Evolutionary conservation across 2,113 vertebrate species (phyloP), one percentile per base, ranked within the genome.

Genomic region (Pelobates fuscus): DNA sequence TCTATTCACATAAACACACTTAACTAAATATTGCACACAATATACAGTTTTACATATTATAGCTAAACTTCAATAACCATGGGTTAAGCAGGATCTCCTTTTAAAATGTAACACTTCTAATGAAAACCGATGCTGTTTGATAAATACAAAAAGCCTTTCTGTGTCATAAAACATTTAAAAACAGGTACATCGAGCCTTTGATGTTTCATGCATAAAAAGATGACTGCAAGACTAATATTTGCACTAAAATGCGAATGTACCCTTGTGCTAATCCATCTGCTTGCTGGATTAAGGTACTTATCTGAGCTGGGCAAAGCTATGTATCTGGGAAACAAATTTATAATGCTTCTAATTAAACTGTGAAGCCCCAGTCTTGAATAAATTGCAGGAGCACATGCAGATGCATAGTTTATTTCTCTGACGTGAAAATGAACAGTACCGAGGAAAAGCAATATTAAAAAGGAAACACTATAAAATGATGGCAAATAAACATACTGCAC

Each of bases 141-240:
- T 0, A 78, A 79, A 77, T 69, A 61, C 29, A 6, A 79, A 24
- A 15, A 17, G 10, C 24, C 21, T 58, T 11, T 70, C 61, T 65
- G 52, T 68, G 25, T 75, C 44, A 78, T 71, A 29, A 75, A 79
- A 61, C 23, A 57, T 62, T 76, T 72, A 74, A 20, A 58, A 67
- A 69, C 70, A 68, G 23, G 62, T 76, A 77, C 77, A 77, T 27
- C 1, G 67, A 57, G 43, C 37, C 70, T 83, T 76, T 77, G 75
- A 73, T 67, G 81, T 70, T 66, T 55, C 17, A 18, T 54, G 78
- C 29, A 68, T 18, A 75, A 41, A 69, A n/a, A n/a, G n/a, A 74
- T 80, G 78, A 78, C 15, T 72, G 67, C 46, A 64, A 0, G 46
- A 60, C 77, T 81, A 81, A 71, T 83, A 81, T 80, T 71, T 82